Evolutionary conservation across 2,797 vertebrate species (phyloP).

Genomic region (Pelochelys cantorii): DNA sequence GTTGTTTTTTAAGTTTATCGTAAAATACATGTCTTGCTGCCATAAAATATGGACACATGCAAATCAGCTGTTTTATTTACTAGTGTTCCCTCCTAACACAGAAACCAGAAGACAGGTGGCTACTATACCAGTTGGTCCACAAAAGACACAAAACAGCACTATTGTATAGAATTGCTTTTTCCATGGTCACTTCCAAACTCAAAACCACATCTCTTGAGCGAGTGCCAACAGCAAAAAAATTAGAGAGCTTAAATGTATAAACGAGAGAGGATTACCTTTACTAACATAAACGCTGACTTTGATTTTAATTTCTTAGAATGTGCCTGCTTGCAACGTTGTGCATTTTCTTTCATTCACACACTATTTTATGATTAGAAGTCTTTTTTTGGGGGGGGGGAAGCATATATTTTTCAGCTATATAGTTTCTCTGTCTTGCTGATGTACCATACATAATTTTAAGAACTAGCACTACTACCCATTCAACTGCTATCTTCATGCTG

Average conservation of each 20-base stretch:
- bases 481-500: not conserved
- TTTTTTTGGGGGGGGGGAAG: not conserved
- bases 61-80: not conserved
- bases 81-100: fast-evolving
- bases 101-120: not conserved
- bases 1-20: too few relatives aligned
- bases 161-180: not conserved
- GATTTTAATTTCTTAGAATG: not conserved
- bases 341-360: not conserved
- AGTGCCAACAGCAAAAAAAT: not conserved
- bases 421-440: not conserved
- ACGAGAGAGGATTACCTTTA: not conserved
- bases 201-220: not conserved
- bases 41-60: not conserved
- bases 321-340: not conserved
- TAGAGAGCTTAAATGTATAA: not conserved
- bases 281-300: not conserved
- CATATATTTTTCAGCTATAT: not conserved
- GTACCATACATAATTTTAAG: not conserved
- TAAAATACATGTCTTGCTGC: not conserved
- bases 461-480: not conserved
- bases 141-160: not conserved
- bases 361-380: not conserved
- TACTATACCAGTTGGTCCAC: not conserved
- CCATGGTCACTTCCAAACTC: conserved; percentile 22